A percentile compares a stretch with the other conserved stretches of the same genome.
Conservation (phyloP, 1,140 invertebrate species). For the Panagrolaimus sp. region DNA sequence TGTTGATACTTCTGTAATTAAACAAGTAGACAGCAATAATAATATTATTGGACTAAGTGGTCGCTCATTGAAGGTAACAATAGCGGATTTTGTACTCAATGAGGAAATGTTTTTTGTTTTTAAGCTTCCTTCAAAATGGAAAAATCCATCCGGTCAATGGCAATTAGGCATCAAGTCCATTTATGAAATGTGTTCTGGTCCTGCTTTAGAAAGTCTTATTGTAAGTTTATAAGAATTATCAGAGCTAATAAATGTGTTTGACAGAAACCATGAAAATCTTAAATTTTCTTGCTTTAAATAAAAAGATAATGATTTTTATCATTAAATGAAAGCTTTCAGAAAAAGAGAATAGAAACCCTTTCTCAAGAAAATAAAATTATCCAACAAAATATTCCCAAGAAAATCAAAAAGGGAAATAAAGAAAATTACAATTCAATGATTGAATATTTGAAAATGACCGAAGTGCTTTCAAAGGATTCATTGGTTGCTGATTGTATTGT, state of each 20-base stretch:
- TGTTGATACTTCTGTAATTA: constrained; percentile 76
- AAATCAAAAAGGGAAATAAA: no score
- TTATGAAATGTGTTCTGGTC: constrained; percentile 78
- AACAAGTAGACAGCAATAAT: constrained; percentile 67
- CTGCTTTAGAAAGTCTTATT: constrained; percentile 39
- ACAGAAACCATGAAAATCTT: constrained; percentile 67
- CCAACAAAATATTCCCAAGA: constrained; percentile 37
- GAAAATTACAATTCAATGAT: no score
- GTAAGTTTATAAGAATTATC: constrained; percentile 59
- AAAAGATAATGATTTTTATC: no score
- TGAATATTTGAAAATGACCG: no score
- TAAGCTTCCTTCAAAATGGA: constrained; percentile 67
- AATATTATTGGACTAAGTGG: constrained; percentile 76
- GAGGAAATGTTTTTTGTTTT: constrained; percentile 63
- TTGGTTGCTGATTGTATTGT: constrained; percentile 85
- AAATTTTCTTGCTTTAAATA: constrained; percentile 53
- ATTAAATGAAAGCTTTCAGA: constrained; percentile 67
- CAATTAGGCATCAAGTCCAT: constrained; percentile 74
- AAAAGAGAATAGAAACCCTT: constrained; percentile 66
- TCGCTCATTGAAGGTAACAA: constrained; percentile 67
- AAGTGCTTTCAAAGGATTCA: no score
- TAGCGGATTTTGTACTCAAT: constrained; percentile 43
- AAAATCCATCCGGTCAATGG: constrained; percentile 68
- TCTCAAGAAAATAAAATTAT: constrained; percentile 55
- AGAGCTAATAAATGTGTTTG: no score